A percentile compares a stretch with the other conserved stretches of the same genome.
phyloP scores from a whole-genome alignment of 2,888 invertebrate species.

The Lasioglossum figueresi region DNA sequence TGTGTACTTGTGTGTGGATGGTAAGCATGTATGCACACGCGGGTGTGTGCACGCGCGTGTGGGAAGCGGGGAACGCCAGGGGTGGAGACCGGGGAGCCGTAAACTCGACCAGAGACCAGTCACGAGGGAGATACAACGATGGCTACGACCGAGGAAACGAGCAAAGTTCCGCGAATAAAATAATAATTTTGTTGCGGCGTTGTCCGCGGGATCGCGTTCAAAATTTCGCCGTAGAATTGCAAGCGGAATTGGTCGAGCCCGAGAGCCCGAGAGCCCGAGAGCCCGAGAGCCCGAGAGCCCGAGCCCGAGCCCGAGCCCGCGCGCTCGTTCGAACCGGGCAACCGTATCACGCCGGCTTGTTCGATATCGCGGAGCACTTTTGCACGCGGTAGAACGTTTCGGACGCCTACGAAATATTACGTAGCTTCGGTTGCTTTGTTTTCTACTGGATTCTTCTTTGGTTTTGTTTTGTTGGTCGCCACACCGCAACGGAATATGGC shows the following conservation, averaged over 20 bases:
- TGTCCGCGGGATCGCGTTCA: slow-evolving; percentile 26
- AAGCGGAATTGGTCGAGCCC: neutral
- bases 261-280: no score
- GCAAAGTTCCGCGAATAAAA: slow-evolving; percentile 58
- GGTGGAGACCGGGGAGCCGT: slow-evolving; percentile 54
- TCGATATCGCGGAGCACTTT: neutral
- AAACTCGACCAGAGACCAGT: slow-evolving; percentile 64
- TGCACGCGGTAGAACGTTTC: neutral
- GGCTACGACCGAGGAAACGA: slow-evolving; percentile 61
- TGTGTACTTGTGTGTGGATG: neutral
- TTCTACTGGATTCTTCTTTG: neutral
- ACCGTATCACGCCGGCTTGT: slow-evolving; percentile 10
- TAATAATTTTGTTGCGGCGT: slow-evolving; percentile 58
- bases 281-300: no score
- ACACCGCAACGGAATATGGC: neutral
- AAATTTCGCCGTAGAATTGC: slow-evolving; percentile 34
- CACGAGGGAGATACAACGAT: slow-evolving; percentile 64
- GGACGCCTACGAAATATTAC: slow-evolving; percentile 9
- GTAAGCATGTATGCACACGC: neutral
- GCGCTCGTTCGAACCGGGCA: slow-evolving; percentile 9
- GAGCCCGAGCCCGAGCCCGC: neutral
- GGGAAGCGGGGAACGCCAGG: slow-evolving; percentile 28
- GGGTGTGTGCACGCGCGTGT: slow-evolving; percentile 18
- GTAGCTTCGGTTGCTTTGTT: neutral
- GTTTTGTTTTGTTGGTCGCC: neutral